Evolutionary conservation across 2,888 invertebrate genomes (phyloP).

Genomic region (Malacosoma neustria): DNA sequence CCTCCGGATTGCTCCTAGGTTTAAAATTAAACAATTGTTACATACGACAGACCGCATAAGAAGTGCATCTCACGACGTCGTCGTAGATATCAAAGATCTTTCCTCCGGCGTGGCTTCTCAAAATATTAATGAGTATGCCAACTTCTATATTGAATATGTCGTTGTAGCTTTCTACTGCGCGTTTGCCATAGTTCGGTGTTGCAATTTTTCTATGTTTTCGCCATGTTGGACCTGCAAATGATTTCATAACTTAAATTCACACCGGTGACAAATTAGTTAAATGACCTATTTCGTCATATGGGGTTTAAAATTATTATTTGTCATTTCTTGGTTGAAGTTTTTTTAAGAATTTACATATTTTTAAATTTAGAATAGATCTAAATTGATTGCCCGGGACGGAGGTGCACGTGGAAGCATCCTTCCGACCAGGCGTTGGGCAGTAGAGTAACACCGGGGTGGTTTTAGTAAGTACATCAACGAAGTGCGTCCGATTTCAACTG

Average conservation of each 20-base stretch:
- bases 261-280: no score
- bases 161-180: conserved; percentile 37
- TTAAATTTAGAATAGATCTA: background rate
- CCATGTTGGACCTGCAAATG: conserved; percentile 39
- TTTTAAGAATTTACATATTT: background rate
- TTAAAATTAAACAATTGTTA: no score
- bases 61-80: conserved; percentile 38
- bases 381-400: background rate
- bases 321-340: no score
- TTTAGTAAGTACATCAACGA: no score
- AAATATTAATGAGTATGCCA: conserved; percentile 24
- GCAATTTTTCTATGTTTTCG: conserved; percentile 53
- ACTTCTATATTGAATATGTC: conserved; percentile 38
- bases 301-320: no score
- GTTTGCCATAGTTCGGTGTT: conserved; percentile 44
- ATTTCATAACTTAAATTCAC: no score
- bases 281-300: no score
- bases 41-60: conserved; percentile 50
- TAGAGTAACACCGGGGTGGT: no score
- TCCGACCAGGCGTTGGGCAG: no score
- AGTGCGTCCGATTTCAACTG: no score
- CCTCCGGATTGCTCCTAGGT: no score
- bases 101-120: conserved; percentile 13
- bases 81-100: conserved; percentile 31
- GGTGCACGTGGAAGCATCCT: no score